These are phyloP conservation scores for Petrolisthes manimaculis DNA, from an alignment of 2,888 invertebrate genomes.

Conservation along the genomic window DNA sequence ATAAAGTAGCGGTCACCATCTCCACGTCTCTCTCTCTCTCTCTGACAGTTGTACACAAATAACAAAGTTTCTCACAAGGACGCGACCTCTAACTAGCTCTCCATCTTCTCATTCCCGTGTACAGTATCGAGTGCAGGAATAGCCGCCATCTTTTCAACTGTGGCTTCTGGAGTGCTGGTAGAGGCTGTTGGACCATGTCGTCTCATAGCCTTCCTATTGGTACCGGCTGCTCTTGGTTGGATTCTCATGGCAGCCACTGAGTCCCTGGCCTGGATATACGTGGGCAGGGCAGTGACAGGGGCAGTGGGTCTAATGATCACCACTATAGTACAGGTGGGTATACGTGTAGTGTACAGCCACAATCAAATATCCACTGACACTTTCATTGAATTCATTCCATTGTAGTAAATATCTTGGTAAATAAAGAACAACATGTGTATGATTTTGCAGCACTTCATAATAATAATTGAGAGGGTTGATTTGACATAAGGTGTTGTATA, in stretches of 20 bases:
- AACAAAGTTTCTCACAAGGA: no score
- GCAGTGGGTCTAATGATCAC: conserved; percentile 53
- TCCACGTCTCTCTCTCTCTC: not conserved
- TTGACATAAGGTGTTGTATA: no score
- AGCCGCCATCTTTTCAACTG: conserved; percentile 54
- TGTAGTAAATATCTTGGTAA: no score
- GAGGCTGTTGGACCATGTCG: conserved; percentile 62
- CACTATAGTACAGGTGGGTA: conserved; percentile 56
- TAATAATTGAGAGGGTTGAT: no score
- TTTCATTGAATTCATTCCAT: no score
- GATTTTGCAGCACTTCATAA: no score
- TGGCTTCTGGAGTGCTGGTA: conserved; percentile 44
- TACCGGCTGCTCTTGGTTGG: conserved; percentile 62
- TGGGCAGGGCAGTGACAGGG: conserved; percentile 60
- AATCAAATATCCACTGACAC: no score
- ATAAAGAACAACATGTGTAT: no score
- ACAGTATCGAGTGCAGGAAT: conserved; percentile 61
- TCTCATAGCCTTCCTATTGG: conserved; percentile 46
- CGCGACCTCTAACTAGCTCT: not conserved
- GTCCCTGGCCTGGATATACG: conserved; percentile 57
- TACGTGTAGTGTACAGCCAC: no score
- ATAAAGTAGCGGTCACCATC: not conserved
- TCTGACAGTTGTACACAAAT: not conserved
- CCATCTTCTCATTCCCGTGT: not conserved
- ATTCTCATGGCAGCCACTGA: conserved; percentile 59